Percentiles rank a stretch among this genome's conserved stretches.
Conservation (phyloP, 1,140 invertebrate species). For the Zaprionus ghesquierei region DNA sequence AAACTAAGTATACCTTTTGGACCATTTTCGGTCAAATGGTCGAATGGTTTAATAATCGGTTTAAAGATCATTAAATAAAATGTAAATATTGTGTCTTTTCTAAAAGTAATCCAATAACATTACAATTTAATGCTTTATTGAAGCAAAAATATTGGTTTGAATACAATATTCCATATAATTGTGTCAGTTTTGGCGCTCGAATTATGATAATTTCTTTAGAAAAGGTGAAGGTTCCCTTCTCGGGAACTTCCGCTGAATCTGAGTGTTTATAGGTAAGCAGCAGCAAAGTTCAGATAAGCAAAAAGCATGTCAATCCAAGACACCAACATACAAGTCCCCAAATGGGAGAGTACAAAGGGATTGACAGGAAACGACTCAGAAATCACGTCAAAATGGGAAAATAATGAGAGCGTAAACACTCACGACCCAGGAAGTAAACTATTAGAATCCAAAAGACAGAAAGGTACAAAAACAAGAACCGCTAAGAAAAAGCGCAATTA, state of each 20-base stretch:
- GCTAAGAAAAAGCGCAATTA: constrained; percentile 73
- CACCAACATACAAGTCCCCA: constrained; percentile 54
- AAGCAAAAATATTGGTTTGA: constrained; percentile 36
- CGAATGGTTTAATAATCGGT: too few relatives aligned
- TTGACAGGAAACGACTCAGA: constrained; percentile 77
- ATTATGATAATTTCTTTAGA: constrained; percentile 58
- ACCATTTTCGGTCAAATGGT: too few relatives aligned
- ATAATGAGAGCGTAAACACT: constrained; percentile 40
- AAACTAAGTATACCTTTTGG: too few relatives aligned
- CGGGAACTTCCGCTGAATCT: constrained; percentile 54
- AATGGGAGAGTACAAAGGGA: constrained; percentile 33
- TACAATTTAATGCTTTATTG: constrained; percentile 39
- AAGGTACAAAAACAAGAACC: constrained; percentile 43
- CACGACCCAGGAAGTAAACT: constrained; percentile 76
- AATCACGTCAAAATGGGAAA: constrained; percentile 77
- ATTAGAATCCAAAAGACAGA: constrained; percentile 54
- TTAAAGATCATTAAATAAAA: too few relatives aligned
- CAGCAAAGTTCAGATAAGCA: constrained; percentile 74
- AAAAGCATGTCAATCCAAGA: constrained; percentile 68
- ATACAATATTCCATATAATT: constrained; percentile 14
- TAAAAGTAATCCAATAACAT: background rate
- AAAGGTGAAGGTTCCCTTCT: background rate
- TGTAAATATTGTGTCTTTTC: background rate
- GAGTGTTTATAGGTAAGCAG: constrained; percentile 8
- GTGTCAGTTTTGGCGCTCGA: constrained; percentile 54